These are phyloP conservation scores for Columba livia DNA, from an alignment of 2,113 vertebrate genomes.

Conservation along the genomic window DNA sequence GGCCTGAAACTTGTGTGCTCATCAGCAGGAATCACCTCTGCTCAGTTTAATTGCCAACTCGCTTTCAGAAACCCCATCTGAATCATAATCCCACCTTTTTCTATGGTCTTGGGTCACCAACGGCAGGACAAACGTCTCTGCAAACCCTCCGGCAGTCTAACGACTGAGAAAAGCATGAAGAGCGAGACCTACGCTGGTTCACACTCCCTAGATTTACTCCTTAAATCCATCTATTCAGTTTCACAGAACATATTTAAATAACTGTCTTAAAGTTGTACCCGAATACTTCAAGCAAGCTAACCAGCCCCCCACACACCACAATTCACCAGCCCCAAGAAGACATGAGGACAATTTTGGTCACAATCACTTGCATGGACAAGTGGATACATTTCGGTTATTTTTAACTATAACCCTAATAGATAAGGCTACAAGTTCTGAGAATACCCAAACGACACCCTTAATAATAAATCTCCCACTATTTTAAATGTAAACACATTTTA, in stretches of 20 bases:
- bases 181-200: neutral
- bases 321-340: neutral
- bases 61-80: neutral
- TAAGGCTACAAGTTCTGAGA: slow-evolving; percentile 1
- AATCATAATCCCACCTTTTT: neutral
- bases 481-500: slow-evolving; percentile 1
- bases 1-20: neutral
- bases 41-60: neutral
- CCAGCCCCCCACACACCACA: neutral
- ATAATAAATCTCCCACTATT: neutral
- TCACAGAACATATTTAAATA: neutral
- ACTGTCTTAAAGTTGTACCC: neutral
- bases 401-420: neutral
- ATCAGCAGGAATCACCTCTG: neutral
- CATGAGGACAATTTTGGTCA: neutral
- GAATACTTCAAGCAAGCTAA: neutral
- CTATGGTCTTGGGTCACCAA: neutral
- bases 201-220: neutral
- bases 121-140: neutral
- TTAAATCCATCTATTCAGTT: neutral
- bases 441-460: neutral
- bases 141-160: neutral
- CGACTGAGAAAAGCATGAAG: neutral
- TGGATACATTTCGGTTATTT: neutral
- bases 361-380: neutral